Evolutionary conservation across 2,797 vertebrate genomes (phyloP).

Genomic region (Carapus acus): DNA sequence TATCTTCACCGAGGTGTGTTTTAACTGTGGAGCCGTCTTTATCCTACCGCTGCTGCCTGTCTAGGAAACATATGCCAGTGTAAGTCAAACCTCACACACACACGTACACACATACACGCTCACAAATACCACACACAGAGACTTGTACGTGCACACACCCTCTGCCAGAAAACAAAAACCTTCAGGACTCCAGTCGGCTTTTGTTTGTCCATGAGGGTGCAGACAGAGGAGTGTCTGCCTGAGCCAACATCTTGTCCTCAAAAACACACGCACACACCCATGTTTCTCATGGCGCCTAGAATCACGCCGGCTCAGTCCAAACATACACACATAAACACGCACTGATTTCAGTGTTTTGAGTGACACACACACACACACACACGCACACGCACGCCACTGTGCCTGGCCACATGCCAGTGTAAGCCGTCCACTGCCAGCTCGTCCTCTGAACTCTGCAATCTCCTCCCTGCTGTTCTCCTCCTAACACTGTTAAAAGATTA

Average conservation of each 20-base stretch:
- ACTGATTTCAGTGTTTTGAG: conserved; percentile 42
- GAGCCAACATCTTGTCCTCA: conserved; percentile 52
- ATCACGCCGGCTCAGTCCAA: conserved; percentile 48
- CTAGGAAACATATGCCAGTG: conserved; percentile 45
- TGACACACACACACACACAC: conserved; percentile 23
- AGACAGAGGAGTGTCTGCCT: conserved; percentile 56
- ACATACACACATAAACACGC: conserved; percentile 44
- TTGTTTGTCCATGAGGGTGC: conserved; percentile 56
- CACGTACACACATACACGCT: neutral
- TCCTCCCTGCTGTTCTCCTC: conserved; percentile 50
- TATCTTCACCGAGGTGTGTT: conserved; percentile 29
- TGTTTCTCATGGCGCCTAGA: conserved; percentile 52
- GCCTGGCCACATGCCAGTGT: conserved; percentile 49
- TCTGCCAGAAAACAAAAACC: conserved; percentile 39
- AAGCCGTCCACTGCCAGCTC: conserved; percentile 50
- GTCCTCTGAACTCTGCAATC: conserved; percentile 54
- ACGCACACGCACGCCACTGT: conserved; percentile 23
- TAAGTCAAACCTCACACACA: conserved; percentile 21
- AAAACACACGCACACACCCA: conserved; percentile 34
- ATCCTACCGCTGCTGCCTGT: conserved; percentile 60
- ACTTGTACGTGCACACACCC: neutral
- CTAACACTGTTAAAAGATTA: conserved; percentile 57
- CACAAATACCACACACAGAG: neutral
- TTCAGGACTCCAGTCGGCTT: conserved; percentile 55
- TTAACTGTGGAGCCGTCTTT: conserved; percentile 64